Evolutionary conservation across 2,888 invertebrate genomes (phyloP).

Genomic region (Acanthococcus lagerstroemiae): DNA sequence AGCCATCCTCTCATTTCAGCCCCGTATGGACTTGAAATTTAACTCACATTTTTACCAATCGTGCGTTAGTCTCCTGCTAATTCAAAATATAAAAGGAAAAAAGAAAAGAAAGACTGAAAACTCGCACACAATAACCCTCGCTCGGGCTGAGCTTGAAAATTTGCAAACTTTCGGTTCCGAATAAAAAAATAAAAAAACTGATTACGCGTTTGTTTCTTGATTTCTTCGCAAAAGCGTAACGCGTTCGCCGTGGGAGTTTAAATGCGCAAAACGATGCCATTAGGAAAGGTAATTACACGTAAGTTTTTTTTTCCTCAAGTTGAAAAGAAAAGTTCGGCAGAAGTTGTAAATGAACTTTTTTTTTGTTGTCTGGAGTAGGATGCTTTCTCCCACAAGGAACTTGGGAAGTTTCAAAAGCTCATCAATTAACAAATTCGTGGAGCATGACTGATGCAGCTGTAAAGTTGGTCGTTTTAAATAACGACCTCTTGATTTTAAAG

Average conservation of each 20-base stretch:
- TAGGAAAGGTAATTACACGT: slow-evolving; percentile 26
- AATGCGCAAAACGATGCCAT: slow-evolving; percentile 18
- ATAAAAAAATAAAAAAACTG: too few relatives aligned
- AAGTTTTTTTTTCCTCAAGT: neutral
- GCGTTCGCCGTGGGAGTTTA: neutral
- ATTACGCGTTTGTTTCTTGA: neutral
- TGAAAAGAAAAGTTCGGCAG: slow-evolving; percentile 2
- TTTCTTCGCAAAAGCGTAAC: neutral
- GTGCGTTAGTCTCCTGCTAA: too few relatives aligned
- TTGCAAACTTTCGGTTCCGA: too few relatives aligned
- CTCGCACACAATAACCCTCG: too few relatives aligned
- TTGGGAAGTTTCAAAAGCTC: slow-evolving; percentile 25
- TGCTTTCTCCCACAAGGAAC: slow-evolving; percentile 2
- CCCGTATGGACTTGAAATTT: too few relatives aligned
- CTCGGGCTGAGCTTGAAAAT: too few relatives aligned
- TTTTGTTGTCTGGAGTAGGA: neutral
- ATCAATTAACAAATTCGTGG: slow-evolving; percentile 25
- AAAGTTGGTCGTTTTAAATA: slow-evolving; percentile 28
- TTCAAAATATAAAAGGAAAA: too few relatives aligned
- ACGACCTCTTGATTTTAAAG: slow-evolving; percentile 23
- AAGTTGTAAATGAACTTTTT: slow-evolving; percentile 22
- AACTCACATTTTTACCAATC: too few relatives aligned
- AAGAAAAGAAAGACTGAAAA: too few relatives aligned
- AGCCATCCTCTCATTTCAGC: too few relatives aligned
- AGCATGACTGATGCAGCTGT: slow-evolving; percentile 29